Base-by-base conservation (phyloP, 2,797 vertebrate genomes). In the Euthynnus affinis region DNA sequence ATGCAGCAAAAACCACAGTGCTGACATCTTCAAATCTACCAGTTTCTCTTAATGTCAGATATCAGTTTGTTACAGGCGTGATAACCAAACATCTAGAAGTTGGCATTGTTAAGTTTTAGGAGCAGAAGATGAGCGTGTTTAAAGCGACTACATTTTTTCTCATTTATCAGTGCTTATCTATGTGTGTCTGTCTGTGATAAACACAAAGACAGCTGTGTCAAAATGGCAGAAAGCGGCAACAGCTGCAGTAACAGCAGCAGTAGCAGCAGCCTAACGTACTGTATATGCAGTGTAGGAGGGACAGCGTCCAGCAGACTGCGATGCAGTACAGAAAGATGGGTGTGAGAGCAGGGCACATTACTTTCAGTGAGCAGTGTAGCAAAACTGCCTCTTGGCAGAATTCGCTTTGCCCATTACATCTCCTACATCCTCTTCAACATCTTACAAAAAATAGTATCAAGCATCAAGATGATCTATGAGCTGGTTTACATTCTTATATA, bases 321-420 rank as follows among this genome's bases (percentile, higher is more conserved):
- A 84, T 86, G 86, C 82, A 84, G 86, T 53, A 61, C 67, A 83
- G 84, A 57, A 64, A 66, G 83, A 87, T 71, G 84, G 84, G 77
- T 81, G 80, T 86, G 78, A 80, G 83, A 69, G 81, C 63, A 23
- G 73, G 68, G 65, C 82, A 83, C 80, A 69, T 85, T 87, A 84
- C 80, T 83, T 61, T 81, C 84, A 75, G 81, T 74, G 85, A 86
- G 85, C 84, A 84, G 84, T 87, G 83, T 27, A 86, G 87, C 86
- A 86, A 81, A 87, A 85, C 84, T 76, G 86, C 89, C 86, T 87
- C 57, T 86, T 86, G 87, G 83, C 89, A 89, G 82, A 75, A 74
- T 76, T 78, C 40, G 7, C 87, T 83, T 71, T 71, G 37, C 71
- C 67, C 70, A 83, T 87, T 81, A 84, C 71, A 80, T 86, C 84